phyloP scores from a whole-genome alignment of 2,113 vertebrate species.

The Ahaetulla prasina region DNA sequence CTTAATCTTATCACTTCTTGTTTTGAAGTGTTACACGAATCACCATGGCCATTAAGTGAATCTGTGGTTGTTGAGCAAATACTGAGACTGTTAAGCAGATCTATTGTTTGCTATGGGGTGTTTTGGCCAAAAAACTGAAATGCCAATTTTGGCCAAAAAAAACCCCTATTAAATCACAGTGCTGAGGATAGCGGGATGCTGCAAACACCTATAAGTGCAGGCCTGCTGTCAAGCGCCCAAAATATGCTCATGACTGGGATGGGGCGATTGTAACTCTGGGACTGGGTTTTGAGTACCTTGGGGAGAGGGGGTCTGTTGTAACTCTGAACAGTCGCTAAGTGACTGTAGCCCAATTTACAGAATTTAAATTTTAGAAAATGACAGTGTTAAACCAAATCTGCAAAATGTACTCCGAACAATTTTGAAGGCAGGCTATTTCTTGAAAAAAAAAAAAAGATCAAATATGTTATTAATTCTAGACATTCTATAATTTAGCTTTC shows the following conservation, averaged over 20 bases:
- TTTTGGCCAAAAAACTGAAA: not conserved
- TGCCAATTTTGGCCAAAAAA: not conserved
- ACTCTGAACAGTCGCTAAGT: not conserved
- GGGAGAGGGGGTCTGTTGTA: not conserved
- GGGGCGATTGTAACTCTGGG: not conserved
- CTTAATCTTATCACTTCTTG: not conserved
- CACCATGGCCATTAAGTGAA: not conserved
- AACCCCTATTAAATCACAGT: not conserved
- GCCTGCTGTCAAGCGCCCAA: not conserved
- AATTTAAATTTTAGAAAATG: not conserved
- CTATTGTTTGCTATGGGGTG: not conserved
- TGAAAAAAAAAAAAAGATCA: too few species aligned
- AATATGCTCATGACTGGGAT: not conserved
- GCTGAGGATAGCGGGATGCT: not conserved
- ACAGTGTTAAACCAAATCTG: not conserved
- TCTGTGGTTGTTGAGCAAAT: not conserved
- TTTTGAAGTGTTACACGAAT: not conserved
- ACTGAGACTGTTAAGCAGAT: not conserved
- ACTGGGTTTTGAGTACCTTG: not conserved
- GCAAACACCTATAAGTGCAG: not conserved
- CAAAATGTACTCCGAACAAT: not conserved
- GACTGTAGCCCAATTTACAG: not conserved
- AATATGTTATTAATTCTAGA: not conserved
- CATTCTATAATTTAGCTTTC: not conserved
- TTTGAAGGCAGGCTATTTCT: not conserved